A percentile compares a stretch with the other conserved stretches of the same genome.
Conservation (phyloP, 1,140 invertebrate species). For the Caenorhabditis remanei region DNA sequence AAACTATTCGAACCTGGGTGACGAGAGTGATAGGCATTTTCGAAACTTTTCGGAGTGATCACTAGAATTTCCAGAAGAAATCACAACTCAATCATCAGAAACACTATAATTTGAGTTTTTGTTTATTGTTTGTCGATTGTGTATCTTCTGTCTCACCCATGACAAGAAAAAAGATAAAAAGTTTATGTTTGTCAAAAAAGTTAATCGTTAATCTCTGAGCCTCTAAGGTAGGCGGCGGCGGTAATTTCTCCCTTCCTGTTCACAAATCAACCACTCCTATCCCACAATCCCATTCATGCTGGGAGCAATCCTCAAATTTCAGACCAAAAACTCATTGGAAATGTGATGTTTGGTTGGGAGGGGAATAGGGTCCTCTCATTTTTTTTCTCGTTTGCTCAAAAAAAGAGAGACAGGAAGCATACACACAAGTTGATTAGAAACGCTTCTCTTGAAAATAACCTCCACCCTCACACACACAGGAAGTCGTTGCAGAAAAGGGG, state of each 20-base stretch:
- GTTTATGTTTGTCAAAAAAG: slow-evolving; percentile 45
- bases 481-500: neutral
- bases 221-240: neutral
- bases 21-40: neutral
- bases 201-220: slow-evolving; percentile 46
- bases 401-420: neutral
- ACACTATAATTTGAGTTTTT: neutral
- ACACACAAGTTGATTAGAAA: slow-evolving; percentile 36
- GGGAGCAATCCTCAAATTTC: neutral
- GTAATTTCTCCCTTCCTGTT: slow-evolving; percentile 1
- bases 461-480: slow-evolving; percentile 4
- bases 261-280: slow-evolving; percentile 13
- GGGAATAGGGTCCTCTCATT: no score
- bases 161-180: slow-evolving; percentile 34
- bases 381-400: neutral
- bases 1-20: slow-evolving; percentile 21
- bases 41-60: slow-evolving; percentile 27
- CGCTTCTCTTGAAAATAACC: neutral
- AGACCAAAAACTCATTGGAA: neutral
- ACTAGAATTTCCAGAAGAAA: neutral
- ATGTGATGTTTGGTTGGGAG: slow-evolving; percentile 25
- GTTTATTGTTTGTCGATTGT: slow-evolving; percentile 28
- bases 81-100: slow-evolving; percentile 8
- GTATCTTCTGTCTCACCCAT: neutral
- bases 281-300: no score